Conservation (phyloP, 1,140 invertebrate genomes). For the Aphis gossypii region DNA sequence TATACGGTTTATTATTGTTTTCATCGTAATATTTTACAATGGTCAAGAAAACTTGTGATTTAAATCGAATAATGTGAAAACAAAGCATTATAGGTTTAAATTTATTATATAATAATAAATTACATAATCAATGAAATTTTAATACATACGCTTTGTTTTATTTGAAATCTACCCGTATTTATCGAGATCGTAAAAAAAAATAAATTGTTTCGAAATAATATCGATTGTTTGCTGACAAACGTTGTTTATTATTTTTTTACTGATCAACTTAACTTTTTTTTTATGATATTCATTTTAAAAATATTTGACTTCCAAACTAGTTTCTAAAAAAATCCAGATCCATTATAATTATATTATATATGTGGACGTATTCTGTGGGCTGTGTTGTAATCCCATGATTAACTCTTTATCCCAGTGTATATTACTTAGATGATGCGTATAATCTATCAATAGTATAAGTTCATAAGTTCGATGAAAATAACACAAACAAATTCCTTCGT, state of each 20-base stretch:
- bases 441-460: neutral
- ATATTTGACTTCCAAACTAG: neutral
- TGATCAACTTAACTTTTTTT: neutral
- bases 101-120: neutral
- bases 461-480: neutral
- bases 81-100: neutral
- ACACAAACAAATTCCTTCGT: neutral
- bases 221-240: neutral
- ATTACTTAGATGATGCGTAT: neutral
- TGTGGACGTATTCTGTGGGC: neutral
- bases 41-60: too few relatives aligned
- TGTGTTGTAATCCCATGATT: neutral
- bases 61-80: neutral
- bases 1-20: neutral
- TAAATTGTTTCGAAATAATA: neutral
- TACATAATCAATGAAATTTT: neutral
- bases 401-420: neutral
- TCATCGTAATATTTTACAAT: neutral
- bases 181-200: neutral
- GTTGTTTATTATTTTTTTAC: neutral
- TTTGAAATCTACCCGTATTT: neutral
- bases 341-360: neutral
- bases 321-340: neutral
- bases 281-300: neutral
- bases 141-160: neutral